Base-by-base conservation (phyloP, 23 tunicate species). In the Corella eumyota region DNA sequence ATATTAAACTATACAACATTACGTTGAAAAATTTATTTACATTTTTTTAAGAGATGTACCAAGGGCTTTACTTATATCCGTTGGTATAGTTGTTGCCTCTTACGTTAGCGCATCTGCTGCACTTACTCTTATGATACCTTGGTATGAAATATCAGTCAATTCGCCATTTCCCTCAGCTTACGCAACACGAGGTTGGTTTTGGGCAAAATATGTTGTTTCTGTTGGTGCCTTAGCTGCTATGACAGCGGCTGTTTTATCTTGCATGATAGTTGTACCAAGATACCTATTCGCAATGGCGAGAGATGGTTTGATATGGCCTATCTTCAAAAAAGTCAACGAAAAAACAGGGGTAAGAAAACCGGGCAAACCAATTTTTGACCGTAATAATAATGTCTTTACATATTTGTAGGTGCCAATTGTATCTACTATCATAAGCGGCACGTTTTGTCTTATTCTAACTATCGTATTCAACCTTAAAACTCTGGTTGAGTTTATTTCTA, bases 21-120 rank as follows among this genome's bases (percentile, higher is more conserved):
- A n/a, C n/a, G n/a, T n/a, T n/a, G n/a, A n/a, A n/a, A n/a, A n/a
- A n/a, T n/a, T n/a, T n/a, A n/a, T n/a, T n/a, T n/a, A n/a, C n/a
- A n/a, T n/a, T n/a, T n/a, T n/a, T n/a, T n/a, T n/a, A 68, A 83
- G 93, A 32, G 83, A 83, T 51, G 72, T 83, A 60, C 93, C 93
- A 20, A 25, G 75, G 72, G 74, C 93, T 13, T 48, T 83, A 4
- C 24, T 70, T 1, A 68, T 83, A 20, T 61, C 83, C 15, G 2
- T 83, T 6, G 30, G 66, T 17, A 40, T 68, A 6, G 93, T 67
- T 22, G 73, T 53, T 35, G 25, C 63, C 1, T 76, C 80, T 22
- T 83, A 75, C 40, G 83, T 83, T n/a, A 65, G 83, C 32, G 83
- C 55, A 1, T 68, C 93, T 33, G 77, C 93, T 3, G 36, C 83